Conservation (phyloP, 2,888 invertebrate species). For the Leucoptera coffeella region DNA sequence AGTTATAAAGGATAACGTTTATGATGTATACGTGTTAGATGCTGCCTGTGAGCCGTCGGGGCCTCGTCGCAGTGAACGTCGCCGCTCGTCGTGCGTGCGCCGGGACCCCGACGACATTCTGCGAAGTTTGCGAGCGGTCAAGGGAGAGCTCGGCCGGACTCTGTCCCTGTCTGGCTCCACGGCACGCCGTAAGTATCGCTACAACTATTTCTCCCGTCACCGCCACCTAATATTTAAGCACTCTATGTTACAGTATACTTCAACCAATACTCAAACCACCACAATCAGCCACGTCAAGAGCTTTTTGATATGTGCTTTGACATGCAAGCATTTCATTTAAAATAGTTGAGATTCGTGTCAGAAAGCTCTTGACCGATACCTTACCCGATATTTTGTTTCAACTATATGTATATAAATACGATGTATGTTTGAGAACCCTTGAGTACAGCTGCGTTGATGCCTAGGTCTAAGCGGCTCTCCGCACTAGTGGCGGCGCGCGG, state of each 20-base stretch:
- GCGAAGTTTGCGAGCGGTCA: conserved; percentile 73
- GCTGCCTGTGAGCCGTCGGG: conserved; percentile 22
- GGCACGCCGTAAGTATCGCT: conserved; percentile 63
- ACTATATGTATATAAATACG: neutral
- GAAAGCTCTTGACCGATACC: no score
- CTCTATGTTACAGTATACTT: no score
- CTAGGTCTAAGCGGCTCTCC: conserved; percentile 2
- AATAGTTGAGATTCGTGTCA: no score
- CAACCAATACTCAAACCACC: neutral
- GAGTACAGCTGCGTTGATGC: no score
- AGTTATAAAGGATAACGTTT: no score
- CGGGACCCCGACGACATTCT: conserved; percentile 82
- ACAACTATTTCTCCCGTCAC: conserved; percentile 1
- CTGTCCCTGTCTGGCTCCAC: conserved; percentile 70
- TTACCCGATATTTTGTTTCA: no score
- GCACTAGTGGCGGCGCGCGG: conserved; percentile 10
- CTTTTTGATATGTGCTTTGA: no score
- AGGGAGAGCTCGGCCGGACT: conserved; percentile 75
- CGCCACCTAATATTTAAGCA: no score
- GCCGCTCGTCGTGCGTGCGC: conserved; percentile 75
- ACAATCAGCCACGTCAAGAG: neutral
- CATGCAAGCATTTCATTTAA: no score
- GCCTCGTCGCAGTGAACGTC: conserved; percentile 54
- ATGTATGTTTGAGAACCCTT: neutral
- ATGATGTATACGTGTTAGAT: conserved; percentile 6